Conservation (phyloP, 2,888 invertebrate species). For the Agrochola macilenta region DNA sequence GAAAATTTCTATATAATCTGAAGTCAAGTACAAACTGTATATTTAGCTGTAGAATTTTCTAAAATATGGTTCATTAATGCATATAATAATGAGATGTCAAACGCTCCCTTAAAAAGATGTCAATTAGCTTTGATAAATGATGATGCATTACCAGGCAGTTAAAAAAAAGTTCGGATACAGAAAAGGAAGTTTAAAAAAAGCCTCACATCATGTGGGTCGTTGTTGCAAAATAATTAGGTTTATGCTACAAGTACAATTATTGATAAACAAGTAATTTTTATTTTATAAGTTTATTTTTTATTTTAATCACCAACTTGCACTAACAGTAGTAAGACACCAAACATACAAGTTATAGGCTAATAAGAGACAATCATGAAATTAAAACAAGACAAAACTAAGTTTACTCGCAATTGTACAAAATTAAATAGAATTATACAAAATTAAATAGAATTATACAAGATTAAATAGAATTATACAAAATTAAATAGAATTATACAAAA, state of each 20-base stretch:
- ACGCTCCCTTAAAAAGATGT: background rate
- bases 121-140: constrained; percentile 24
- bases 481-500: no score
- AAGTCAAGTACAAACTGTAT: background rate
- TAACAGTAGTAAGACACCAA: no score
- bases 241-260: background rate
- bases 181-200: background rate
- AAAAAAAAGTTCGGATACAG: background rate
- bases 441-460: no score
- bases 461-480: no score
- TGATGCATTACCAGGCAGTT: constrained; percentile 1
- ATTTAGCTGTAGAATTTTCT: background rate
- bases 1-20: background rate
- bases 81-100: background rate
- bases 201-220: background rate
- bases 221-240: background rate
- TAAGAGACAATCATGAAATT: no score
- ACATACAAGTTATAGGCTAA: no score
- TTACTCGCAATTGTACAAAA: no score
- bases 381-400: no score
- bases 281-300: no score
- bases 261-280: no score
- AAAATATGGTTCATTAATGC: background rate
- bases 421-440: no score
- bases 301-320: no score